Percentiles rank a stretch among this genome's conserved stretches.
Conservation (phyloP, 2,113 vertebrate genomes). For the Corythornis madagascariensis region DNA sequence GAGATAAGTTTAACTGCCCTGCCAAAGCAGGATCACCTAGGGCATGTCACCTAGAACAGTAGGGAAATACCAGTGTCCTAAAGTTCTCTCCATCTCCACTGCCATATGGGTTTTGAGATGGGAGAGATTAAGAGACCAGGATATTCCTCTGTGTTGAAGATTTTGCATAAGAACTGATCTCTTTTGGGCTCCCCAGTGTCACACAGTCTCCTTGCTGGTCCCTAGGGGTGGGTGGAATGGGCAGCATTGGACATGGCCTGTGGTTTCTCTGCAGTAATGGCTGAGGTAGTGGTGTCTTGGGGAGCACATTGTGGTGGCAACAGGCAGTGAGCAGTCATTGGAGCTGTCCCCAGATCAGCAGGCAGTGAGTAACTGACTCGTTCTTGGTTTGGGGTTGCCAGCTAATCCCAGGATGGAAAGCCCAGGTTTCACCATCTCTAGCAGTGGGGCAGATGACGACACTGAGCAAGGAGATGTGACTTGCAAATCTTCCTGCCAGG, state of each 20-base stretch:
- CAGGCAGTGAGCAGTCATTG: background rate
- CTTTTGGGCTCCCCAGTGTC: background rate
- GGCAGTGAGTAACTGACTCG: background rate
- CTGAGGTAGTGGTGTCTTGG: background rate
- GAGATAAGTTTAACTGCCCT: no score
- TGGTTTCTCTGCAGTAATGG: background rate
- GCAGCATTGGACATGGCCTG: fast-evolving
- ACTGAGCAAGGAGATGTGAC: background rate
- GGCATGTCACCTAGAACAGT: background rate
- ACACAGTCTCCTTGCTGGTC: background rate
- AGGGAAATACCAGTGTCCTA: background rate
- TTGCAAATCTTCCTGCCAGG: constrained; percentile 23
- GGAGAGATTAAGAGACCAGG: background rate
- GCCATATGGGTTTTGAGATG: background rate
- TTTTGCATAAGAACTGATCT: background rate
- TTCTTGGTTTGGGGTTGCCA: background rate
- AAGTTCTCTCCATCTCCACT: background rate
- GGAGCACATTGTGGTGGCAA: background rate
- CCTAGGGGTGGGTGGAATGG: background rate
- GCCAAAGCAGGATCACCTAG: no score
- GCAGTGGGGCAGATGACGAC: background rate
- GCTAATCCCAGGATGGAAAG: background rate
- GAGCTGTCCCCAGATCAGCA: background rate
- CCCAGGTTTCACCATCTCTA: background rate
- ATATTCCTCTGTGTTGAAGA: background rate